These are phyloP conservation scores for Drosophila vallismaia DNA, from an alignment of 2,888 invertebrate species.

Conservation along the genomic window DNA sequence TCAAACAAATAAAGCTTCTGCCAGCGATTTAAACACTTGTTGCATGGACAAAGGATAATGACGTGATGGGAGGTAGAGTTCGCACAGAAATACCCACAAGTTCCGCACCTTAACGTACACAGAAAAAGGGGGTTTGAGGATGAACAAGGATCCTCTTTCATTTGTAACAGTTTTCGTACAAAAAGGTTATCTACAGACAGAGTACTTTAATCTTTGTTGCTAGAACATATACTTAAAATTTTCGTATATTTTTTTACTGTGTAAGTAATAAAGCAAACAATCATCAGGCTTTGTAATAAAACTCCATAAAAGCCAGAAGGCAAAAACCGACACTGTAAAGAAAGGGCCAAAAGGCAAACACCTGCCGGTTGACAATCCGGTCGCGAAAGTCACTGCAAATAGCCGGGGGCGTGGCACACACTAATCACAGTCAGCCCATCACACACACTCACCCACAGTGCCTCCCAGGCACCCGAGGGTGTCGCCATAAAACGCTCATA, in stretches of 20 bases:
- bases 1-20: slow-evolving; percentile 63
- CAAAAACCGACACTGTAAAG: too few relatives aligned
- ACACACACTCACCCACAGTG: background rate
- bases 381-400: slow-evolving; percentile 50
- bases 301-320: slow-evolving; percentile 47
- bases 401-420: slow-evolving; percentile 39
- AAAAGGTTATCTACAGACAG: too few relatives aligned
- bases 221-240: background rate
- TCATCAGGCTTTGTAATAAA: slow-evolving; percentile 54
- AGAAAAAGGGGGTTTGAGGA: background rate
- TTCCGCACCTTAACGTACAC: slow-evolving; percentile 7
- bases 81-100: slow-evolving; percentile 11
- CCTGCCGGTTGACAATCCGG: slow-evolving; percentile 25
- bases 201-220: background rate
- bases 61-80: slow-evolving; percentile 50
- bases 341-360: slow-evolving; percentile 34
- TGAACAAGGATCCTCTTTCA: background rate
- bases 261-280: slow-evolving; percentile 73
- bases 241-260: background rate
- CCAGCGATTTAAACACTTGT: slow-evolving; percentile 78
- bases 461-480: slow-evolving; percentile 28
- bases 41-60: slow-evolving; percentile 76
- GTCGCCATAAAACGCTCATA: slow-evolving; percentile 58
- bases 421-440: slow-evolving; percentile 54
- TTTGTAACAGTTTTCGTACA: too few relatives aligned